These are phyloP conservation scores for Pseudoatta argentina DNA, from an alignment of 1,140 invertebrate species.

Conservation along the genomic window DNA sequence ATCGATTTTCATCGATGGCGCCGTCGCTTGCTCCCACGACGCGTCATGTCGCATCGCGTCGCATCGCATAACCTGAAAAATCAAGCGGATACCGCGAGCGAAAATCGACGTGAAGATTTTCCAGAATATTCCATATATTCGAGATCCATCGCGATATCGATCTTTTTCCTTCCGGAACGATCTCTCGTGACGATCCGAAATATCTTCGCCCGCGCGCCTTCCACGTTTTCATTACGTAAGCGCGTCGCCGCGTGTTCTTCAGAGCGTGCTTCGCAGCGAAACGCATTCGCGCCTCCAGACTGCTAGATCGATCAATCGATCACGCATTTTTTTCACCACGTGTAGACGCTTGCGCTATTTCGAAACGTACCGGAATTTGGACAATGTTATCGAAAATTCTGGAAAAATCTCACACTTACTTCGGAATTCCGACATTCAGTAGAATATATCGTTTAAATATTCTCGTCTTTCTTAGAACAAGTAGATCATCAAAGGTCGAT, in stretches of 20 bases:
- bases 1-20: conserved; percentile 36
- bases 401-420: background rate
- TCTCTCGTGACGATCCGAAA: conserved; percentile 3
- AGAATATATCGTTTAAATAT: background rate
- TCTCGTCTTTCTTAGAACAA: background rate
- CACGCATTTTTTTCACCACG: background rate
- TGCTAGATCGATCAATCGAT: background rate
- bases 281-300: background rate
- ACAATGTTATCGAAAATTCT: background rate
- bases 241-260: conserved; percentile 22
- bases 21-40: background rate
- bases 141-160: background rate
- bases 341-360: background rate
- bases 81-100: background rate
- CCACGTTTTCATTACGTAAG: conserved; percentile 62
- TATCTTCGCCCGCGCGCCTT: background rate
- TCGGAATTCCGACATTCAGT: background rate
- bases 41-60: background rate
- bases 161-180: background rate
- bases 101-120: background rate
- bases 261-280: background rate
- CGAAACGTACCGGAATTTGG: background rate
- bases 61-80: conserved; percentile 42
- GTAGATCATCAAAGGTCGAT: background rate
- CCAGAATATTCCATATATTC: background rate